phyloP scores from a whole-genome alignment of 2,888 invertebrate genomes.

The Drosophila stalkeri region DNA sequence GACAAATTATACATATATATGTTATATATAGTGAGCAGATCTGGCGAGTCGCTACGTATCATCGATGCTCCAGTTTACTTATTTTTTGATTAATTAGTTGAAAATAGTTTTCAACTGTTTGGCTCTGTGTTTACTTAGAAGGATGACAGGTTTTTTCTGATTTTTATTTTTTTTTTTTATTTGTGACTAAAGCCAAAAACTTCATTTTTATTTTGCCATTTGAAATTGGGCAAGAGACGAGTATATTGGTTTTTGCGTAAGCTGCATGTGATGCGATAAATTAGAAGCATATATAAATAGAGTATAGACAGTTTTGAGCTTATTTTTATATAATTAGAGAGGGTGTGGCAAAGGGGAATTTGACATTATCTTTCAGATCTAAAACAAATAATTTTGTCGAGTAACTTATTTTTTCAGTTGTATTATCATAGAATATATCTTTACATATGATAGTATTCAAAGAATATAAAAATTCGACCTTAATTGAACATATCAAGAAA shows the following conservation, averaged over 20 bases:
- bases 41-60: slow-evolving; percentile 53
- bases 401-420: too few species aligned
- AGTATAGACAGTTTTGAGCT: too few species aligned
- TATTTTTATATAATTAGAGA: background rate
- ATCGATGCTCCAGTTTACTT: slow-evolving; percentile 79
- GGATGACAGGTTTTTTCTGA: slow-evolving; percentile 65
- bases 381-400: background rate
- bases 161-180: slow-evolving; percentile 49
- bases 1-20: slow-evolving; percentile 28
- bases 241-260: slow-evolving; percentile 4
- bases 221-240: background rate
- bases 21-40: slow-evolving; percentile 18
- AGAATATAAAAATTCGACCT: background rate
- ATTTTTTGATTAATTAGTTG: slow-evolving; percentile 80
- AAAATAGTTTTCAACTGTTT: slow-evolving; percentile 72
- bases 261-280: too few species aligned
- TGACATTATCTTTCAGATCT: background rate
- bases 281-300: too few species aligned
- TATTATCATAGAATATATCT: too few species aligned
- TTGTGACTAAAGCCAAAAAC: slow-evolving; percentile 26
- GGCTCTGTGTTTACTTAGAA: slow-evolving; percentile 49
- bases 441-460: too few species aligned
- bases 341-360: background rate
- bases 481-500: background rate
- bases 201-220: slow-evolving; percentile 18